A percentile compares a stretch with the other conserved stretches of the same genome.
Conservation (phyloP, 2,113 vertebrate species). For the Lophotis ruficrista region DNA sequence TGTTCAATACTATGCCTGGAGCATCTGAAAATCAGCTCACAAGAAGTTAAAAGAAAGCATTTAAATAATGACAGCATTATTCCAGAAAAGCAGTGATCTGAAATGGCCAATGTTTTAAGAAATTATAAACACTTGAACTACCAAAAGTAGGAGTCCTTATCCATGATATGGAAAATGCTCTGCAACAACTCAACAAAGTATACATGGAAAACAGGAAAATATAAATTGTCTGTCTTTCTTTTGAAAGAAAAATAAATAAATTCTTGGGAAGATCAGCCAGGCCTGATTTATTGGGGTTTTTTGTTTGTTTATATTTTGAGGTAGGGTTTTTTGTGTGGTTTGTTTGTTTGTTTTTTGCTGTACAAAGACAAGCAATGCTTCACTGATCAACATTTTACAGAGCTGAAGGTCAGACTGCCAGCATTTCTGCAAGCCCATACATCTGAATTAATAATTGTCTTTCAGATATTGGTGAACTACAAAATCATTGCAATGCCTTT, state of each 20-base stretch:
- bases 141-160: neutral
- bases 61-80: neutral
- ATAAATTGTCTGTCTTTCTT: neutral
- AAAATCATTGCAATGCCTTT: neutral
- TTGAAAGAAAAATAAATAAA: neutral
- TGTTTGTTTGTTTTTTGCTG: neutral
- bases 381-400: constrained; percentile 40
- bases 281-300: neutral
- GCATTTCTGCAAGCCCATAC: constrained; percentile 13
- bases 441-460: constrained; percentile 44
- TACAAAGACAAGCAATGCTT: constrained; percentile 7
- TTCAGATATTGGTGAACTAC: constrained; percentile 8
- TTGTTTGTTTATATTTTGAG: neutral
- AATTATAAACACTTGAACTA: neutral
- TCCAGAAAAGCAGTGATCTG: neutral
- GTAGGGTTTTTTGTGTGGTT: neutral
- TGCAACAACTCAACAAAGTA: neutral
- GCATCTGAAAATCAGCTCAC: neutral
- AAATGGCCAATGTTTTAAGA: neutral
- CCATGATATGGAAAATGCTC: neutral
- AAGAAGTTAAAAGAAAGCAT: neutral
- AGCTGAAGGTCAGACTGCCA: constrained; percentile 59
- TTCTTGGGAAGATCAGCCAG: neutral
- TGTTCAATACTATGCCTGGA: neutral
- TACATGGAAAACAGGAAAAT: neutral